A percentile compares a stretch with the other conserved stretches of the same genome.
These are phyloP conservation scores for Procapra przewalskii DNA, from an alignment of 2,113 vertebrate genomes.

Conservation along the genomic window DNA sequence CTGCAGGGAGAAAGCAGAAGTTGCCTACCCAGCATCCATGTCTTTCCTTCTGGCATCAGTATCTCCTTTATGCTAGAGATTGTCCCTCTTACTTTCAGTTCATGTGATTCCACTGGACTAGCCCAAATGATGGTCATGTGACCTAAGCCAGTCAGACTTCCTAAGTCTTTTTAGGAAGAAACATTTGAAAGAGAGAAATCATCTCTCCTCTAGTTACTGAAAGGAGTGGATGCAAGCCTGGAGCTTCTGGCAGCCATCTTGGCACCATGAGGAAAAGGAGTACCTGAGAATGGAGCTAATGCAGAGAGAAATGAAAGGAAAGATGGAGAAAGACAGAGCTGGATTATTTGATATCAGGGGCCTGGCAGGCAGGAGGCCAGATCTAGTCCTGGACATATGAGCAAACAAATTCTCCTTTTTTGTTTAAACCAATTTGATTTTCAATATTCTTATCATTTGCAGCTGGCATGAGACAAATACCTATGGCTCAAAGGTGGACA, in stretches of 20 bases:
- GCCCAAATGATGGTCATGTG: background rate
- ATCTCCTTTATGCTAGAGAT: background rate
- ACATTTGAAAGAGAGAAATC: background rate
- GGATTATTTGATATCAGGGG: background rate
- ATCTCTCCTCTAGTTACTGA: background rate
- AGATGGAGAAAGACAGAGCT: background rate
- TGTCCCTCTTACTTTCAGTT: background rate
- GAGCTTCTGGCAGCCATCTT: background rate
- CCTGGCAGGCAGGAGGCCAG: background rate
- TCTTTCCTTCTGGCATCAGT: background rate
- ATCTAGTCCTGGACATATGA: background rate
- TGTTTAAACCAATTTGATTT: background rate
- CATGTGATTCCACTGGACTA: background rate
- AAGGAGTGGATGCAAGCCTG: background rate
- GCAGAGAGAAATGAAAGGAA: background rate
- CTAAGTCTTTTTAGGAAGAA: background rate
- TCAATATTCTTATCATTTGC: background rate
- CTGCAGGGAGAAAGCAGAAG: background rate
- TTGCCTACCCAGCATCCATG: background rate
- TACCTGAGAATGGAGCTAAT: background rate
- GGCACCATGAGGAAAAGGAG: background rate
- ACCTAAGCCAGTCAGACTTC: background rate
- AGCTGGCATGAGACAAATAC: background rate
- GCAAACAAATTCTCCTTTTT: background rate
- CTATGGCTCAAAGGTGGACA: background rate